Evolutionary conservation across 2,113 vertebrate genomes (phyloP), one percentile per base, ranked within the genome.

Genomic region (Myodes glareolus): DNA sequence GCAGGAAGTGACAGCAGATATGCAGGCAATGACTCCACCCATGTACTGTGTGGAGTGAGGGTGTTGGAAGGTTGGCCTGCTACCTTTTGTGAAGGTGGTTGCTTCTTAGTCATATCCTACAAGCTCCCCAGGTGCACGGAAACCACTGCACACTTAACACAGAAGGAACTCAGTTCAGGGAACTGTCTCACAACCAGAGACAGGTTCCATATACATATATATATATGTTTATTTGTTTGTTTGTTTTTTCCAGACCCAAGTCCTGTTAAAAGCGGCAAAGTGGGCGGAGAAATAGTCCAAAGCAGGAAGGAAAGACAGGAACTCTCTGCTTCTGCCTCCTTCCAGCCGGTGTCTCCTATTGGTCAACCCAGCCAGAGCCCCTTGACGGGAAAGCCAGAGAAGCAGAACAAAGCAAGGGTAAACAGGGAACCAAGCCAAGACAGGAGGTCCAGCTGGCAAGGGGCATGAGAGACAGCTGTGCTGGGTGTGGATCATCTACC

Each of bases 21-120:
- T 55, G 58, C 27, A 63, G 33, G 42, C 75, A 25, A 23, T 87
- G 6, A 9, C 31, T 52, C 6, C 80, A 21, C 61, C 13, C 27
- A 0, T 42, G n/a, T 19, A 29, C 0, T 4, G 1, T 76, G 2
- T n/a, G 47, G 29, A 42, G 17, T 5, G 27, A 6, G 36, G 27
- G 1, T 76, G 36, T n/a, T 67, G 31, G 29, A 10, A 7, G 23
- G 50, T 45, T 65, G 31, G 63, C 2, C 21, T 31, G 31, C 3
- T 58, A 31, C 13, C 52, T 78, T 84, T 88, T 36, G 82, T n/a
- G 73, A 86, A 77, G 58, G 36, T 47, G 31, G n/a, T 39, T 85
- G 55, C 27, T 76, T 31, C 55, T 86, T 9, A 70, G 13, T 31
- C 29, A 25, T 39, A 67, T 65, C 23, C 76, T 76, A 73, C 29